Evolutionary conservation across 2,888 invertebrate species (phyloP).

Genomic region (Lithophane ornitopus): DNA sequence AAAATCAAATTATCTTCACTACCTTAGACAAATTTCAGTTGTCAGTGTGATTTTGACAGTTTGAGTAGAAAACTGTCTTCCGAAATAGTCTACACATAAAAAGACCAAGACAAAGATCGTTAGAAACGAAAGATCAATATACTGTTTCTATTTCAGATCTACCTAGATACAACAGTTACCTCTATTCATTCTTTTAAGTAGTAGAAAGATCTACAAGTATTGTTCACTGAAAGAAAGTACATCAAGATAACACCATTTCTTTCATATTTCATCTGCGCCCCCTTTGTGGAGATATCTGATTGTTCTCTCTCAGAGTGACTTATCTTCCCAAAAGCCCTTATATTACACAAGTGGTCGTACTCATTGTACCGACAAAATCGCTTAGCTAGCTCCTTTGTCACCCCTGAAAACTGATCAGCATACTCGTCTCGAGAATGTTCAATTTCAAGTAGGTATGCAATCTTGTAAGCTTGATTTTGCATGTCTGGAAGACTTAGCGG

Average conservation of each 20-base stretch:
- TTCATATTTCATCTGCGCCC: background rate
- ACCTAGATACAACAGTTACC: background rate
- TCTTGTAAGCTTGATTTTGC: constrained; percentile 18
- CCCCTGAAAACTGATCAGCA: constrained; percentile 37
- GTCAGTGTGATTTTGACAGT: too few relatives aligned
- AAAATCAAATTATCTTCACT: too few relatives aligned
- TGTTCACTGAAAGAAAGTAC: background rate
- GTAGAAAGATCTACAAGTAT: background rate
- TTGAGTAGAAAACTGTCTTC: too few relatives aligned
- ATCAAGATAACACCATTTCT: constrained; percentile 1
- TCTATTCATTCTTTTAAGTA: background rate
- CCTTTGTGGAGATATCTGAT: constrained; percentile 18
- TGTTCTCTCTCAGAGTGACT: constrained; percentile 15
- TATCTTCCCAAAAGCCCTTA: constrained; percentile 20
- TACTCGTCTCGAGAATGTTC: constrained; percentile 4
- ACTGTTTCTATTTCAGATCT: background rate
- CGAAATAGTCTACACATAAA: too few relatives aligned
- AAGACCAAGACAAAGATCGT: too few relatives aligned
- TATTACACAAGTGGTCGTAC: constrained; percentile 25
- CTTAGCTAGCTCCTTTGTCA: constrained; percentile 18
- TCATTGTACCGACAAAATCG: constrained; percentile 30
- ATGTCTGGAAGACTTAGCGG: background rate
- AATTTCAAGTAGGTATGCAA: constrained; percentile 20
- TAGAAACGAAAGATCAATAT: too few relatives aligned
- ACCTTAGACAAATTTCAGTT: too few relatives aligned